Evolutionary conservation across 1,140 invertebrate species (phyloP).

Genomic region (Copidosoma floridanum): DNA sequence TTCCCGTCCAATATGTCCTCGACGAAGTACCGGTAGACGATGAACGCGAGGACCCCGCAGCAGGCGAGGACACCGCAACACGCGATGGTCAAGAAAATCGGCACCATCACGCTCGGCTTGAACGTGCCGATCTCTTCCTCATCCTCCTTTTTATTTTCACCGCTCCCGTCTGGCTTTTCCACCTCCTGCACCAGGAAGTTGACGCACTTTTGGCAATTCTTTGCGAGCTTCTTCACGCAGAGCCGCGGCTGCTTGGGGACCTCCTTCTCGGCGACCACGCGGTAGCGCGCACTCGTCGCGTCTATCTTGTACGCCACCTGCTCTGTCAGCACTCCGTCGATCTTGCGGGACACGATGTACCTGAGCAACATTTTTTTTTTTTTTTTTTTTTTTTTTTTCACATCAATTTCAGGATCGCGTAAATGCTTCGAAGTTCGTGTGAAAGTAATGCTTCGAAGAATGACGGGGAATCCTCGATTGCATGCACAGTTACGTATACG

Average conservation of each 20-base stretch:
- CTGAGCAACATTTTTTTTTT: not conserved
- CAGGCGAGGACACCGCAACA: constrained; percentile 53
- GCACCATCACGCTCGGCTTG: constrained; percentile 52
- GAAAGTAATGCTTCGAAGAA: no score
- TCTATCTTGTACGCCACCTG: constrained; percentile 35
- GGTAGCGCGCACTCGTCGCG: constrained; percentile 15
- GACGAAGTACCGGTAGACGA: constrained; percentile 56
- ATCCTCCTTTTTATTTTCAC: not conserved
- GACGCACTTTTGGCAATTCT: constrained; percentile 39
- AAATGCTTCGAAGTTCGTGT: no score
- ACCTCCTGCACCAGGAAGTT: constrained; percentile 37
- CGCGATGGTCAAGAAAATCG: constrained; percentile 54
- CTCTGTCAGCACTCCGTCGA: constrained; percentile 28
- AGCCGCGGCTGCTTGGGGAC: constrained; percentile 32
- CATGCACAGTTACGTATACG: no score
- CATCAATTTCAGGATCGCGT: not conserved
- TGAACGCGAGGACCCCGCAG: constrained; percentile 54
- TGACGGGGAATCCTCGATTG: no score
- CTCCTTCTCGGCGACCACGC: constrained; percentile 26
- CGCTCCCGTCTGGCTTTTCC: not conserved
- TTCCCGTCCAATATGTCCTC: constrained; percentile 60
- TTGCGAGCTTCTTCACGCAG: constrained; percentile 34
- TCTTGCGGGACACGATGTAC: constrained; percentile 25
- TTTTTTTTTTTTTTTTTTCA: no score
- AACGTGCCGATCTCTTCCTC: constrained; percentile 25